Evolutionary conservation across 1,140 invertebrate species (phyloP).

Genomic region (Rhopalosiphum maidis): DNA sequence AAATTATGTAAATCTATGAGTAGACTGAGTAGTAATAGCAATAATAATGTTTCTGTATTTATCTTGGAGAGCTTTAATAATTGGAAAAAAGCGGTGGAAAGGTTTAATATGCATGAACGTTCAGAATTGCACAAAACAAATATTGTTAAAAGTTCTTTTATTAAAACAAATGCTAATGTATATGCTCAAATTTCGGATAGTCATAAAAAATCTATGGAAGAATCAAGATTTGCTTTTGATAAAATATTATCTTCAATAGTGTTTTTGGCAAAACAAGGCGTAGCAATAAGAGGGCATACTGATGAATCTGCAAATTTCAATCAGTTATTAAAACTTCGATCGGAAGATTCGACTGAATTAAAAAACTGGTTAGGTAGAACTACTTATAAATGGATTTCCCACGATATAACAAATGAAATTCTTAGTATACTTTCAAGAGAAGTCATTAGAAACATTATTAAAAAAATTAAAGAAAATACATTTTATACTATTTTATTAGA

Average conservation of each 20-base stretch:
- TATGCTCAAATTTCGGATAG: not conserved
- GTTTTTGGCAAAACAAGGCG: not conserved
- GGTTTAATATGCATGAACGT: slow-evolving; percentile 4
- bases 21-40: not conserved
- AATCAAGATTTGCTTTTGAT: slow-evolving; percentile 22
- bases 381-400: slow-evolving; percentile 11
- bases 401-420: slow-evolving; percentile 15
- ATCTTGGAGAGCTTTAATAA: not conserved
- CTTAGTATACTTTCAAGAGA: slow-evolving; percentile 10
- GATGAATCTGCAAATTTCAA: slow-evolving; percentile 28
- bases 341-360: slow-evolving; percentile 4
- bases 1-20: slow-evolving; percentile 15
- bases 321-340: slow-evolving; percentile 23
- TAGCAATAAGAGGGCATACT: slow-evolving; percentile 22
- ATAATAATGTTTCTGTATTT: slow-evolving; percentile 26
- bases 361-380: not conserved
- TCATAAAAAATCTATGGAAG: slow-evolving; percentile 16
- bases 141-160: not conserved
- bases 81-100: not conserved
- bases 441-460: slow-evolving; percentile 13
- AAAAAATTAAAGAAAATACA: slow-evolving; percentile 50
- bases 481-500: slow-evolving; percentile 53
- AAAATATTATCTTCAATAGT: slow-evolving; percentile 23
- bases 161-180: slow-evolving; percentile 24
- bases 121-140: slow-evolving; percentile 8